These are phyloP conservation scores for Cheirogaleus major DNA, from an alignment of 2,797 vertebrate species.

Conservation along the genomic window DNA sequence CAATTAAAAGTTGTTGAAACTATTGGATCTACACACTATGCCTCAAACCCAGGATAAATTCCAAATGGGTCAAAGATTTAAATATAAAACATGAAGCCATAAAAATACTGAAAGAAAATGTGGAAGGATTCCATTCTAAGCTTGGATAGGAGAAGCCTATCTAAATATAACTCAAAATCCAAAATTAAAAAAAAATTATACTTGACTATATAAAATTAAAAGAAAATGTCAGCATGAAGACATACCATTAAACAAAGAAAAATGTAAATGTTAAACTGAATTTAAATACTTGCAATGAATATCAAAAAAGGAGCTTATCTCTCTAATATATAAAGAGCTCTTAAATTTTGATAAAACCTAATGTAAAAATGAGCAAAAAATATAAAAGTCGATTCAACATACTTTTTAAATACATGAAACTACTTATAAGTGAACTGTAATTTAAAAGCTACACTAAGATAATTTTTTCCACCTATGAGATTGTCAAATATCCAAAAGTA, in stretches of 20 bases:
- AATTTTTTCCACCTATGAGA: conserved; percentile 40
- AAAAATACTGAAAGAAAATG: conserved; percentile 53
- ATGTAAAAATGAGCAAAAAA: background rate
- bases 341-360: conserved; percentile 41
- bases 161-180: conserved; percentile 53
- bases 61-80: conserved; percentile 59
- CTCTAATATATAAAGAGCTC: background rate
- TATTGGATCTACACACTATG: background rate
- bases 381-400: conserved; percentile 17
- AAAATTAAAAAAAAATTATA: background rate
- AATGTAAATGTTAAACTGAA: background rate
- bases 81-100: conserved; percentile 38
- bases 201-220: background rate
- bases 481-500: conserved; percentile 14
- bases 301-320: background rate
- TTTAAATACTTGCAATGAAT: conserved; percentile 33
- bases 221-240: background rate
- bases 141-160: background rate
- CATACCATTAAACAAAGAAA: background rate
- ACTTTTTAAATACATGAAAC: conserved; percentile 30
- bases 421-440: conserved; percentile 5
- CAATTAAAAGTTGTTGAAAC: background rate
- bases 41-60: conserved; percentile 42
- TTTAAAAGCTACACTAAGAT: background rate
- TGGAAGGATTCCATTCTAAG: conserved; percentile 31